Conservation (phyloP, 2,113 vertebrate species). For the Anser brachyrhynchus region DNA sequence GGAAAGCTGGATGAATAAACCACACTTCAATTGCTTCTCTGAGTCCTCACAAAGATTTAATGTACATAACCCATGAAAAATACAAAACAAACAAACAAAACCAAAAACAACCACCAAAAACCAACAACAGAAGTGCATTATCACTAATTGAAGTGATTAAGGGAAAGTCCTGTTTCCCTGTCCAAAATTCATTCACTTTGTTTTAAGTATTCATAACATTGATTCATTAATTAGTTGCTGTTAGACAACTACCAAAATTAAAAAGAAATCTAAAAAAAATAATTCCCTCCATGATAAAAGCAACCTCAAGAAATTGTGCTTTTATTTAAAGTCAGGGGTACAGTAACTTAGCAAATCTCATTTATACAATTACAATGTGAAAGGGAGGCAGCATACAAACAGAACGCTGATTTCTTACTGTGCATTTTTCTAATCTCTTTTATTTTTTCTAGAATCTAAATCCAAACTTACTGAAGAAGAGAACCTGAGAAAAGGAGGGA, state of each 20-base stretch:
- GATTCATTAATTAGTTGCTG: background rate
- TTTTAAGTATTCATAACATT: background rate
- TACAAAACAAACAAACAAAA: background rate
- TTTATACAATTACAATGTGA: background rate
- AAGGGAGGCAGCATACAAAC: background rate
- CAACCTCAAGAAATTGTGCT: background rate
- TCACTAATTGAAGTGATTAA: background rate
- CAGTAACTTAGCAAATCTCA: background rate
- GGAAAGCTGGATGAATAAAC: background rate
- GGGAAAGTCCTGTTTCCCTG: background rate
- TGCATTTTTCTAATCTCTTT: background rate
- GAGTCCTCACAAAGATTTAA: background rate
- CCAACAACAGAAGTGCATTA: background rate
- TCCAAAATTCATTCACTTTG: background rate
- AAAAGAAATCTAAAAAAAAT: background rate
- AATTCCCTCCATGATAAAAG: background rate
- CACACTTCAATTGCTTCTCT: background rate
- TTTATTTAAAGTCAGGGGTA: background rate
- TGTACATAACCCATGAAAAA: background rate
- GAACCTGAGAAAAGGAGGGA: background rate
- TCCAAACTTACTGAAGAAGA: background rate
- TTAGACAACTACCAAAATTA: background rate
- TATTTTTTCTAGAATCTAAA: background rate
- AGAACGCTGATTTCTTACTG: background rate
- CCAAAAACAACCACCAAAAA: background rate